Conservation (phyloP, 1,140 invertebrate genomes). For the Helicoverpa armigera region DNA sequence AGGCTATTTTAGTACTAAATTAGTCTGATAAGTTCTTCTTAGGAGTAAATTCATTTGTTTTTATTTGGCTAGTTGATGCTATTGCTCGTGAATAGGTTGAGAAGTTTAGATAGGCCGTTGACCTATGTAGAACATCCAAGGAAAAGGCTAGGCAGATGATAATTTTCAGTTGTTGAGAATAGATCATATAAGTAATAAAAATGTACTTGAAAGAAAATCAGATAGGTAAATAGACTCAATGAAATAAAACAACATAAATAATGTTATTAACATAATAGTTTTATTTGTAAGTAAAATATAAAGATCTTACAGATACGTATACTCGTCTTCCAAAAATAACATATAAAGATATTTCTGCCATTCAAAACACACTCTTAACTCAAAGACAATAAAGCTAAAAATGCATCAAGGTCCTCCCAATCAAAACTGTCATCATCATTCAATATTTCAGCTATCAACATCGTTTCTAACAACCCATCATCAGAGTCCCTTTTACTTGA, state of each 20-base stretch:
- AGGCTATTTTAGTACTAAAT: too few relatives aligned
- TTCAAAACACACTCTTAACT: background rate
- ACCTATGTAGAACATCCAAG: too few relatives aligned
- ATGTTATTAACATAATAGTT: background rate
- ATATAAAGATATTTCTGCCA: too few relatives aligned
- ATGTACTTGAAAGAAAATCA: too few relatives aligned
- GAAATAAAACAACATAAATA: background rate
- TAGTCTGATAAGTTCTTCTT: too few relatives aligned
- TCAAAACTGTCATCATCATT: conserved; percentile 3
- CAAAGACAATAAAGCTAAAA: background rate
- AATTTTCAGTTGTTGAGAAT: too few relatives aligned
- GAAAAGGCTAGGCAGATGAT: too few relatives aligned
- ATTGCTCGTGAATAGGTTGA: too few relatives aligned
- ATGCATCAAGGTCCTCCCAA: conserved; percentile 5
- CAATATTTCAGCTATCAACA: conserved; percentile 9
- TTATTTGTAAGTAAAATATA: background rate
- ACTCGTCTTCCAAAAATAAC: background rate
- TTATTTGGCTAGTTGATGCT: too few relatives aligned
- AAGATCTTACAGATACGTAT: background rate
- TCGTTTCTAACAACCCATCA: background rate
- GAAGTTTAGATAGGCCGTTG: too few relatives aligned
- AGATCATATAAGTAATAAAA: too few relatives aligned
- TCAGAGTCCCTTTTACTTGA: background rate
- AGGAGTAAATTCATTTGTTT: too few relatives aligned
- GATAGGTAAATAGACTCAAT: background rate